These are phyloP conservation scores for Laticauda laticaudata DNA, from an alignment of 2,113 vertebrate genomes.

Conservation along the genomic window DNA sequence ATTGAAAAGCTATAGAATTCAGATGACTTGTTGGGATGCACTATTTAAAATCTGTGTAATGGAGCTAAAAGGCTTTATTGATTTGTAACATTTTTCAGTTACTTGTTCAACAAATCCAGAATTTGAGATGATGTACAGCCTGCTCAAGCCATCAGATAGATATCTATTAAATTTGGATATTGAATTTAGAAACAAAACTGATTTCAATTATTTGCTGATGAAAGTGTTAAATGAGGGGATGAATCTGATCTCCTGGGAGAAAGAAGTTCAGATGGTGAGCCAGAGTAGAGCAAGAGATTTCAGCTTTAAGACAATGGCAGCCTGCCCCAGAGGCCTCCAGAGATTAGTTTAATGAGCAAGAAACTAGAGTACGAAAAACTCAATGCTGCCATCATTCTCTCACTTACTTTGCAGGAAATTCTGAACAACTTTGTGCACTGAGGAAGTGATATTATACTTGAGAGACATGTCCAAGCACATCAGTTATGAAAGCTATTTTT, in stretches of 20 bases:
- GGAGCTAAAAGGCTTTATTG: background rate
- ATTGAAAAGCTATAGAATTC: background rate
- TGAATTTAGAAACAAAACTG: background rate
- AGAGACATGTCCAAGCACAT: background rate
- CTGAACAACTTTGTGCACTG: background rate
- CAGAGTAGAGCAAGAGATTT: background rate
- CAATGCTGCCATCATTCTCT: background rate
- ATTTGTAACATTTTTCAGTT: background rate
- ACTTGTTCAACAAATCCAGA: background rate
- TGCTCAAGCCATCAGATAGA: background rate
- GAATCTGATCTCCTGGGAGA: background rate
- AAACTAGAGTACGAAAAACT: background rate
- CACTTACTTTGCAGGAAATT: background rate
- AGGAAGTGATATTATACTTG: background rate
- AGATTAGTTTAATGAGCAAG: slow-evolving; percentile 1
- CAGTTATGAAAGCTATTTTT: background rate
- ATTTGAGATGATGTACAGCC: background rate
- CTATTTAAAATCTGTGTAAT: background rate
- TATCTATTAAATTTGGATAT: background rate
- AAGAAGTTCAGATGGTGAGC: background rate
- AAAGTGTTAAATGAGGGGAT: background rate
- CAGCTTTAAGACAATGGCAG: background rate
- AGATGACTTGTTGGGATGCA: background rate
- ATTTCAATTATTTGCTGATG: background rate
- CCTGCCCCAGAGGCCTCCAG: background rate